Base-by-base conservation (phyloP, 2,888 invertebrate species). In the Lagria hirta region DNA sequence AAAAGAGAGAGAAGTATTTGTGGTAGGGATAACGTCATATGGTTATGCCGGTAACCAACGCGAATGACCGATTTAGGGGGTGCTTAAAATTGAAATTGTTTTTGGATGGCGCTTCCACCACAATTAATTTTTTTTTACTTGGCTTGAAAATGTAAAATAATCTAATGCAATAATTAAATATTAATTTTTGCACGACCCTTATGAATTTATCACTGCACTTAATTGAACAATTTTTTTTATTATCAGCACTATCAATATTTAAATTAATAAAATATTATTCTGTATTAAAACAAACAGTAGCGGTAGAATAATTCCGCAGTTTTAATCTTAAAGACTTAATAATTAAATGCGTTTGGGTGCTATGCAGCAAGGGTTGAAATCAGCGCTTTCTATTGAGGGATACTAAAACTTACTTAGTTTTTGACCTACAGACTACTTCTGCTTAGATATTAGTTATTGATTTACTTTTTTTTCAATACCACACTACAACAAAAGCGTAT, bases 1-100 rank as follows among this genome's bases (percentile, higher is more conserved):
- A 38, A 43, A 34, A 43, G 38, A 48, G 47, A 43, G 37, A 27
- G 47, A 47, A 30, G 32, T 30, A 13, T 41, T 35, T 36, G 46
- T 42, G 33, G 43, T 32, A 33, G 37, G 38, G 43, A 48, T 37
- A 42, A 35, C 43, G 37, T 38, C 33, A 26, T 17, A 23, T 42
- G 35, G 8, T 10, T 37, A 36, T 21, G 42, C 21, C 16, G 43
- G 21, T 18, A 18, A 29, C 23, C 30, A 43, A 36, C 10, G 16
- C 20, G 32, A 29, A 10, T 22, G 21, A 24, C 11, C 36, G 43
- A 36, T 43, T 43, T 43, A 43, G 10, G 5, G 7, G 6, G 6
- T 21, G 23, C 29, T n/a, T 20, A 29, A 34, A 33, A 30, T 38
- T 43, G 2, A 12, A 30, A n/a, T 30, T 30, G 18, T 13, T 13